phyloP scores from a whole-genome alignment of 2,888 invertebrate species.

The Ephialtes manifestator region DNA sequence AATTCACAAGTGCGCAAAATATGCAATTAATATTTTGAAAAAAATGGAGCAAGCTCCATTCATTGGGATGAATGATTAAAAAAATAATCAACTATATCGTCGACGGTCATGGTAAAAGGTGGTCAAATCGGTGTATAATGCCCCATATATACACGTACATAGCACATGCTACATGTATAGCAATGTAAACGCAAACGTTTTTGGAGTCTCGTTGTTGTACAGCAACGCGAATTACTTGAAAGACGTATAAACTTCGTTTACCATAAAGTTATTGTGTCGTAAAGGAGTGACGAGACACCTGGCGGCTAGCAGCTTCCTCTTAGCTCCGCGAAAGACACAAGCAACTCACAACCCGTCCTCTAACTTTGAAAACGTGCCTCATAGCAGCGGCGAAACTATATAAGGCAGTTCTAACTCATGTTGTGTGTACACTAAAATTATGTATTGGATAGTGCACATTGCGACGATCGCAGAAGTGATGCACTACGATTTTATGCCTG shows the following conservation, averaged over 20 bases:
- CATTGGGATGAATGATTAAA: too few relatives aligned
- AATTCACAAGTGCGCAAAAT: too few relatives aligned
- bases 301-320: neutral
- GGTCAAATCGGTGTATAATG: too few relatives aligned
- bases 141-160: too few relatives aligned
- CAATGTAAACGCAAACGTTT: neutral
- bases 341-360: neutral
- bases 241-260: slow-evolving; percentile 41
- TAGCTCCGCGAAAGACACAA: neutral
- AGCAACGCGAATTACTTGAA: slow-evolving; percentile 28
- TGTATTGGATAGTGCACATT: neutral
- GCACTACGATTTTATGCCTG: too few relatives aligned
- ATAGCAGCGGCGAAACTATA: neutral
- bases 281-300: slow-evolving; percentile 24
- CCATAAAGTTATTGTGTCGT: slow-evolving; percentile 52
- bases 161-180: neutral
- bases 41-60: too few relatives aligned
- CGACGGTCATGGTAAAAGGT: too few relatives aligned
- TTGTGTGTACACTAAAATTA: too few relatives aligned
- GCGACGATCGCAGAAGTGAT: too few relatives aligned
- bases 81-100: too few relatives aligned
- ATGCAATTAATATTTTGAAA: too few relatives aligned
- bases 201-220: neutral
- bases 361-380: neutral
- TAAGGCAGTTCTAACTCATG: neutral